Evolutionary conservation across 2,797 vertebrate genomes (phyloP), one percentile per base, ranked within the genome.

Genomic region (Selene dorsalis): DNA sequence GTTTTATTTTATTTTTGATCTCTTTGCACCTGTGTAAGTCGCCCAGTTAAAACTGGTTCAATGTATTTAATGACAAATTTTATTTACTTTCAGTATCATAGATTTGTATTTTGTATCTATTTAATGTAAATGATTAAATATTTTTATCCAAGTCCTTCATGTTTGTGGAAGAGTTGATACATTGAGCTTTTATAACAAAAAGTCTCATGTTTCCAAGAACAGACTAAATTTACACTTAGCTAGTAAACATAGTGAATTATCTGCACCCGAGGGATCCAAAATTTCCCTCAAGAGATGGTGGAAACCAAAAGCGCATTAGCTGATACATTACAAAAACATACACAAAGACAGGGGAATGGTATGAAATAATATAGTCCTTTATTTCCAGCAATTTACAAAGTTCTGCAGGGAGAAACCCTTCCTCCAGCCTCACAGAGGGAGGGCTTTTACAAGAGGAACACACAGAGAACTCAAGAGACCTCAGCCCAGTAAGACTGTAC

Each of bases 341-440:
- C 58, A 75, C 22, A 20, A 6, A 35, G 62, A 86, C 35, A 48
- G 67, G 78, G 60, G 64, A 80, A 77, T 90, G 84, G 70, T 94
- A 93, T 90, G 92, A 95, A 95, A 95, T 92, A 93, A 93, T 90
- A 94, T 85, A 91, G 76, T 94, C 83, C 84, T 95, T 96, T 95
- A 95, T 94, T 95, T 95, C 90, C 94, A 94, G 91, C 93, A 91
- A 93, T 92, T 90, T 90, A 92, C 92, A 93, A 93, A 93, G 89
- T 93, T 87, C 88, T 91, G 84, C 90, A 88, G 83, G 79, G 86
- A 90, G 87, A 91, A 83, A 80, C 80, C 85, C 81, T 73, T 80
- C 85, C 84, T 81, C 87, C 83, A 87, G 75, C 68, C 67, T 86
- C 78, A 90, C 79, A 87, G 86, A 87, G 72, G 71, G 47, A 81